phyloP scores from a whole-genome alignment of 2,888 invertebrate genomes.

The Euzophera pinguis region DNA sequence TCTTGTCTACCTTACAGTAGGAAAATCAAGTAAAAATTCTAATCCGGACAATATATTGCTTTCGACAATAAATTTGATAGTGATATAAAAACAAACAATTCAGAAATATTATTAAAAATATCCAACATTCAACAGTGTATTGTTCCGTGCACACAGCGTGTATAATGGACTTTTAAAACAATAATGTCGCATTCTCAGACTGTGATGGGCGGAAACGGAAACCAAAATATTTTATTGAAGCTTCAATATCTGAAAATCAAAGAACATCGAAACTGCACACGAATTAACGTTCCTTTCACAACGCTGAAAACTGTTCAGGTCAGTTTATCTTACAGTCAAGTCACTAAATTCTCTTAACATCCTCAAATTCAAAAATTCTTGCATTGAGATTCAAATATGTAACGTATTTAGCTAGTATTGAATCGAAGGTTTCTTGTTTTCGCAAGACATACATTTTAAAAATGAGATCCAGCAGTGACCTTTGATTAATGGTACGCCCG shows the following conservation, averaged over 20 bases:
- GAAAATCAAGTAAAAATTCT: too few species aligned
- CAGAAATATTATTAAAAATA: not conserved
- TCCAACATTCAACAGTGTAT: not conserved
- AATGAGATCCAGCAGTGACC: too few species aligned
- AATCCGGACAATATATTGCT: too few species aligned
- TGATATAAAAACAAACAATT: not conserved
- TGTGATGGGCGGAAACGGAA: not conserved
- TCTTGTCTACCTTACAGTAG: too few species aligned
- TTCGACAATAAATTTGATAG: not conserved
- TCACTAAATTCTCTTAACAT: too few species aligned
- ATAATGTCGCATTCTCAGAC: constrained; percentile 3
- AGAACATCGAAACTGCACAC: not conserved
- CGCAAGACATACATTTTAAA: too few species aligned
- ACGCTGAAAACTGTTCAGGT: too few species aligned
- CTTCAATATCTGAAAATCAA: not conserved
- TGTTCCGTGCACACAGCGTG: not conserved
- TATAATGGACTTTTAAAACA: not conserved
- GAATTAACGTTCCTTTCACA: too few species aligned
- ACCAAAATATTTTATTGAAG: not conserved
- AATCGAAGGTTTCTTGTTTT: too few species aligned
- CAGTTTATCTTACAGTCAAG: too few species aligned
- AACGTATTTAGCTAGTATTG: too few species aligned
- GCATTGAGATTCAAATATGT: too few species aligned
- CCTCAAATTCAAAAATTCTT: not conserved
- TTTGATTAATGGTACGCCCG: not conserved